A percentile compares a stretch with the other conserved stretches of the same genome.
These are phyloP conservation scores for Pterocles gutturalis DNA, from an alignment of 2,113 vertebrate species.

Conservation along the genomic window DNA sequence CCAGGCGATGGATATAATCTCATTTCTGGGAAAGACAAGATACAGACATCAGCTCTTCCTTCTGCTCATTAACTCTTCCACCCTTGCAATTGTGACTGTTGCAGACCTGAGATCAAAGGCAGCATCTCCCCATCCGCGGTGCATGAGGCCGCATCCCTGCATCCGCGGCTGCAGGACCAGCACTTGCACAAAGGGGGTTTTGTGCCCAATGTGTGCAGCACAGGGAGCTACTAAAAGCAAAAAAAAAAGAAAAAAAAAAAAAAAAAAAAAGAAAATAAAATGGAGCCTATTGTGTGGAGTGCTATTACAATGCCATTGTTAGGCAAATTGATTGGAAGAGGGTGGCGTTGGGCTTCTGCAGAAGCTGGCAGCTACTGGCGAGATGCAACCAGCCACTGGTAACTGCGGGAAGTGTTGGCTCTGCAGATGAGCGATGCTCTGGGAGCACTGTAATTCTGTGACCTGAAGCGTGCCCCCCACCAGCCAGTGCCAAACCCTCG, in stretches of 20 bases:
- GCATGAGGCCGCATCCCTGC: background rate
- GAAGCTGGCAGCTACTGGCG: background rate
- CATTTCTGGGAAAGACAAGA: background rate
- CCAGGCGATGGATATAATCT: background rate
- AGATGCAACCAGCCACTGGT: background rate
- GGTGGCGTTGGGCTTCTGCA: background rate
- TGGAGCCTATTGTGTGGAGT: background rate
- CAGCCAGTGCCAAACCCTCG: rapidly evolving
- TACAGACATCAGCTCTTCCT: background rate
- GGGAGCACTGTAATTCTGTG: rapidly evolving
- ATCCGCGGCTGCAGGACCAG: background rate
- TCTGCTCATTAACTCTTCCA: background rate
- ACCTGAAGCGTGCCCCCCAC: rapidly evolving
- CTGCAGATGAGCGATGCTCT: background rate
- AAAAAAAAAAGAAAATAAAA: background rate
- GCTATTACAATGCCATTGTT: background rate
- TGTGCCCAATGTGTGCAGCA: background rate
- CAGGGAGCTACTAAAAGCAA: background rate
- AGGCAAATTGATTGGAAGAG: background rate
- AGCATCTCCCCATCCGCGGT: background rate
- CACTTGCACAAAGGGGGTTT: background rate
- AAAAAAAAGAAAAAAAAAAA: no score
- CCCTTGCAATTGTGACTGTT: background rate
- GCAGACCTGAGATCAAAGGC: background rate
- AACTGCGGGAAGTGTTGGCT: background rate